Percentiles rank a stretch among this genome's conserved stretches.
These are phyloP conservation scores for Myotis yumanensis DNA, from an alignment of 2,113 vertebrate species.

Conservation along the genomic window DNA sequence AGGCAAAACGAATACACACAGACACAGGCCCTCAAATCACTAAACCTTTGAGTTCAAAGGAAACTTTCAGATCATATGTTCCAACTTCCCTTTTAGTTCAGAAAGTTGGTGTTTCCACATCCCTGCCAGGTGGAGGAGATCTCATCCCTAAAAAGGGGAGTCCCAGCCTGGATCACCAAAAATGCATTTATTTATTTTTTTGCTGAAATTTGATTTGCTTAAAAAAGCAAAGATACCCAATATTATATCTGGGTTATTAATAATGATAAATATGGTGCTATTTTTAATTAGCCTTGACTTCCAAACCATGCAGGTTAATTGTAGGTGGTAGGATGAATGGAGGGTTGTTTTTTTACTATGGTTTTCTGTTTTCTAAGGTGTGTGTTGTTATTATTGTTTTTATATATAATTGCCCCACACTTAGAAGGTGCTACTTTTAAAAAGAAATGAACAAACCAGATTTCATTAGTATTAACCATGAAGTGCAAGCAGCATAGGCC, in stretches of 20 bases:
- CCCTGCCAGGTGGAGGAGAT: neutral
- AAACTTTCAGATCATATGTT: neutral
- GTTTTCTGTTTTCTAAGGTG: neutral
- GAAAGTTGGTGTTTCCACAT: constrained; percentile 9
- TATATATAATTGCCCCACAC: neutral
- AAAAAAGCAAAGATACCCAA: neutral
- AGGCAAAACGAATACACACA: neutral
- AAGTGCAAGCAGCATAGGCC: neutral
- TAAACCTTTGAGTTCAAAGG: neutral
- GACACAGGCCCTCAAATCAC: neutral
- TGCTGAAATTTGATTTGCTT: constrained; percentile 12
- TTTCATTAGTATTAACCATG: neutral
- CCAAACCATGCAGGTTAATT: neutral
- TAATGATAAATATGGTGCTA: neutral
- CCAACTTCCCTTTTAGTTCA: neutral
- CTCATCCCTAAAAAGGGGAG: neutral
- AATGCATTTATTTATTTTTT: neutral
- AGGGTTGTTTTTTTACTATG: neutral
- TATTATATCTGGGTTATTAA: neutral
- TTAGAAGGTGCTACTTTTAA: neutral
- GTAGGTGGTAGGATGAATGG: neutral
- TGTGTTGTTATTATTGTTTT: neutral
- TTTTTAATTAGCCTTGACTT: constrained; percentile 43
- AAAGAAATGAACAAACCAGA: neutral
- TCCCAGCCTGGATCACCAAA: neutral